Conservation (phyloP, 2,888 invertebrate species). For the Gasteruption jaculator region DNA sequence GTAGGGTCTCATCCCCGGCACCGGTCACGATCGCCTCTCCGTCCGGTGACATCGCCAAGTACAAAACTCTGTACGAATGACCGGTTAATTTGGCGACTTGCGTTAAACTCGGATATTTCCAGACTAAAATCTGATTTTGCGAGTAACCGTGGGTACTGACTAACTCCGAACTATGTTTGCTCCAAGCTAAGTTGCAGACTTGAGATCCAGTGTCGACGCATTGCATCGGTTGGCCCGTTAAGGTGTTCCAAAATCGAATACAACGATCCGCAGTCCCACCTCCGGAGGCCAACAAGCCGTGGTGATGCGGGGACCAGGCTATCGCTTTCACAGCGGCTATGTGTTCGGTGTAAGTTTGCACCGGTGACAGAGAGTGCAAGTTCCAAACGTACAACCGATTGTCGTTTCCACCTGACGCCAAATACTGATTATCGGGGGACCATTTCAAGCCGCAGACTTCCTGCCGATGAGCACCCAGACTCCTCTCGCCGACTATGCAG, state of each 20-base stretch:
- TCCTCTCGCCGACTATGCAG: constrained; percentile 68
- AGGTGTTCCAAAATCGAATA: constrained; percentile 97
- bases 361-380: constrained; percentile 79
- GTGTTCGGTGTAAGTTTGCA: constrained; percentile 95
- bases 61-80: constrained; percentile 92
- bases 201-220: constrained; percentile 97
- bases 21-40: constrained; percentile 99
- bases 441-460: constrained; percentile 98
- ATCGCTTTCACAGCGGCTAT: constrained; percentile 97
- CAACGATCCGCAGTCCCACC: constrained; percentile 99
- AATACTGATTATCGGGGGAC: constrained; percentile 95
- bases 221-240: constrained; percentile 97
- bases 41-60: constrained; percentile 94
- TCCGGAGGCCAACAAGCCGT: constrained; percentile 91
- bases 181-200: constrained; percentile 98
- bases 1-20: constrained; percentile 95
- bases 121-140: constrained; percentile 97
- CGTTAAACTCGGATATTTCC: constrained; percentile 97
- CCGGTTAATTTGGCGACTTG: constrained; percentile 97
- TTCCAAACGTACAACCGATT: constrained; percentile 93
- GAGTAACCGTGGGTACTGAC: constrained; percentile 98
- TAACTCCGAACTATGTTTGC: constrained; percentile 95
- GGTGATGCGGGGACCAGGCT: constrained; percentile 99
- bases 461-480: constrained; percentile 88
- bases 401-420: constrained; percentile 98